Evolutionary conservation across 1,140 invertebrate species (phyloP).

Genomic region (Papilio polyxenes): DNA sequence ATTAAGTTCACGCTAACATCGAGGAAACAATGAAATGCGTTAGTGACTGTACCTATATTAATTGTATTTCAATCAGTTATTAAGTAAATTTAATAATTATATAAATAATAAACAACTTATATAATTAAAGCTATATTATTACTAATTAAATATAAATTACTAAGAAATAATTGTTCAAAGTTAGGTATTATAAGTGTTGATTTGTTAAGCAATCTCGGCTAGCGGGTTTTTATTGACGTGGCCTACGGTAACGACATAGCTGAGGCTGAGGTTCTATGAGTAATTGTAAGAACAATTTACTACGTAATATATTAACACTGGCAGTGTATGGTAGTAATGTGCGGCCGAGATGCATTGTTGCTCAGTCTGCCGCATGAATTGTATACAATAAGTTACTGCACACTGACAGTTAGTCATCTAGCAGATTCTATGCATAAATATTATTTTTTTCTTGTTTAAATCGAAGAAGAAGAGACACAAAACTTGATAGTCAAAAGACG

Average conservation of each 20-base stretch:
- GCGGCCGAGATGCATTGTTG: constrained; percentile 45
- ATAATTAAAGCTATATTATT: not conserved
- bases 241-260: not conserved
- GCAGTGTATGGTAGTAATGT: constrained; percentile 46
- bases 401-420: constrained; percentile 31
- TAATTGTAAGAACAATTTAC: constrained; percentile 52
- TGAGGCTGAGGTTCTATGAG: constrained; percentile 38
- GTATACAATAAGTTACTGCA: constrained; percentile 45
- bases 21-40: not conserved
- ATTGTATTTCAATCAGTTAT: not conserved
- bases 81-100: not conserved
- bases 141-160: not conserved
- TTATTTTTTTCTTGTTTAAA: too few species aligned
- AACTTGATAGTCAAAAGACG: not conserved
- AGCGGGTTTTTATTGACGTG: constrained; percentile 6
- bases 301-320: constrained; percentile 52
- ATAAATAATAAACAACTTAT: not conserved
- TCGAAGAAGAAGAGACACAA: not conserved
- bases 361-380: constrained; percentile 34
- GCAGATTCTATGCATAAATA: constrained; percentile 16
- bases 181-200: not conserved
- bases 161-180: not conserved
- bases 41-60: not conserved
- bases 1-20: not conserved
- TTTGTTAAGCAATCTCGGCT: constrained; percentile 3